Evolutionary conservation across 1,140 invertebrate genomes (phyloP).

Genomic region (Rhagoletis pomonella): DNA sequence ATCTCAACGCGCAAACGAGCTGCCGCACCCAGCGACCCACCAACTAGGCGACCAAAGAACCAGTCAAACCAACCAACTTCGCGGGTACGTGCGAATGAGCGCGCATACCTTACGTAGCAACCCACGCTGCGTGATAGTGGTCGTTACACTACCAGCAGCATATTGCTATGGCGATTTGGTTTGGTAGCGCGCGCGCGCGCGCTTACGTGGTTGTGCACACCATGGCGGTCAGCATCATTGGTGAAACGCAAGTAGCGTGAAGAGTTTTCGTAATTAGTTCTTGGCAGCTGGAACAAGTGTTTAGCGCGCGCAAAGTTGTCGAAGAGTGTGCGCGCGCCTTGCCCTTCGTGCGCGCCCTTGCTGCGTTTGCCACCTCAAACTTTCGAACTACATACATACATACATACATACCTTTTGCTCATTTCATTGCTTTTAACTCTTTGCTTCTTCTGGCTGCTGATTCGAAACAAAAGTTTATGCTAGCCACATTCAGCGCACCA

Average conservation of each 20-base stretch:
- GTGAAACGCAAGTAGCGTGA: conserved; percentile 24
- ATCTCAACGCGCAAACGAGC: background rate
- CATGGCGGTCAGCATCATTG: background rate
- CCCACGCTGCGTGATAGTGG: conserved; percentile 12
- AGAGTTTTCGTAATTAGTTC: conserved; percentile 41
- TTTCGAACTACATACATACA: too few relatives aligned
- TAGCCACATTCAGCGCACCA: background rate
- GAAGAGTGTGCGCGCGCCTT: background rate
- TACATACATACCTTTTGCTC: background rate
- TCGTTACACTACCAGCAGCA: background rate
- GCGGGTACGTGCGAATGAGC: background rate
- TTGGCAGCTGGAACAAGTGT: conserved; percentile 41
- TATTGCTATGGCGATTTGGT: background rate
- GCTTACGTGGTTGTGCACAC: too few relatives aligned
- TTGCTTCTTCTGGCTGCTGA: too few relatives aligned
- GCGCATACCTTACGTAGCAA: background rate
- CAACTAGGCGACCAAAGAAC: background rate
- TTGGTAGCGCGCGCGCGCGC: background rate
- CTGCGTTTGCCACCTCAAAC: background rate
- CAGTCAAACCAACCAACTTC: background rate
- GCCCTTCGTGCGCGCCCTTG: background rate
- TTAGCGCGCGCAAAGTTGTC: background rate
- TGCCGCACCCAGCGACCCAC: background rate
- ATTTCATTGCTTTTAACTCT: too few relatives aligned
- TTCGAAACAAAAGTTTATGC: background rate